Conservation (phyloP, 2,797 vertebrate species). For the Myripristis murdjan region DNA sequence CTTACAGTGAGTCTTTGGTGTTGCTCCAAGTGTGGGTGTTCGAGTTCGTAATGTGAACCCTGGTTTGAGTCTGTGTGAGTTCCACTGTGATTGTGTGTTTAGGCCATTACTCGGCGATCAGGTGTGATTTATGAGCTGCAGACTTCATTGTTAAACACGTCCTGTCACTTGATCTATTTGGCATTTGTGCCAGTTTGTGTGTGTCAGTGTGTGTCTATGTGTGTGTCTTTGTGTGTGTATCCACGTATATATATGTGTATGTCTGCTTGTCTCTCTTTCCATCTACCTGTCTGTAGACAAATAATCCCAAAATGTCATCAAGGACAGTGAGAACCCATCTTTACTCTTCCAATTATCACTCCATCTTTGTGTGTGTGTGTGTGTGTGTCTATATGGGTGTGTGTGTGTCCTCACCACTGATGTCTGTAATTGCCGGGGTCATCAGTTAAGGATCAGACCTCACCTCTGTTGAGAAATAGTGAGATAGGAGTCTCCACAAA, state of each 20-base stretch:
- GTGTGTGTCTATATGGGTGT: slow-evolving; percentile 12
- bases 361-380: slow-evolving; percentile 57
- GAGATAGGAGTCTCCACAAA: slow-evolving; percentile 68
- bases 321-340: slow-evolving; percentile 62
- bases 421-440: slow-evolving; percentile 66
- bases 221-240: slow-evolving; percentile 25
- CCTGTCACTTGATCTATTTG: slow-evolving; percentile 52
- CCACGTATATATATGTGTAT: too few relatives aligned
- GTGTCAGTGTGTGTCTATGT: slow-evolving; percentile 18
- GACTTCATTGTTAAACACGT: slow-evolving; percentile 51
- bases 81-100: slow-evolving; percentile 19
- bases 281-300: slow-evolving; percentile 54
- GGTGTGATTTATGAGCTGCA: slow-evolving; percentile 67
- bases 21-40: slow-evolving; percentile 23
- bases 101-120: slow-evolving; percentile 15
- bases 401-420: slow-evolving; percentile 25
- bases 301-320: slow-evolving; percentile 55
- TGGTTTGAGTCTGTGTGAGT: slow-evolving; percentile 25
- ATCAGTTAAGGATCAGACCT: slow-evolving; percentile 74
- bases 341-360: slow-evolving; percentile 57
- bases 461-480: slow-evolving; percentile 73
- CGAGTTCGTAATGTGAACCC: slow-evolving; percentile 47
- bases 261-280: slow-evolving; percentile 26
- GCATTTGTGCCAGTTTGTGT: slow-evolving; percentile 6
- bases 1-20: slow-evolving; percentile 16